Conservation (phyloP, 2,113 vertebrate species). For the Hepsetus odoe region DNA sequence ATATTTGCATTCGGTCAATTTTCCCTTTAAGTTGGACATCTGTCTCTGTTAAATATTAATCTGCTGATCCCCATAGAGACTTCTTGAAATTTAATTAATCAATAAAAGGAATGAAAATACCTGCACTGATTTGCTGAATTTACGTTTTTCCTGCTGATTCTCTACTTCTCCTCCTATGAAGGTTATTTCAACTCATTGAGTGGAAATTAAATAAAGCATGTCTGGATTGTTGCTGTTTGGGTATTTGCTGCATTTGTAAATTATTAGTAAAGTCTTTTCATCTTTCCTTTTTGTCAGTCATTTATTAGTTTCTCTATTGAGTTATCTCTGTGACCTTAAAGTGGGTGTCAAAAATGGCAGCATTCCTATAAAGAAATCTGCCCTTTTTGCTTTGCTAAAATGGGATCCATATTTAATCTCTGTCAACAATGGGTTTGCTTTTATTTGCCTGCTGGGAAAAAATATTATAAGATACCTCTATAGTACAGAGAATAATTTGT, state of each 20-base stretch:
- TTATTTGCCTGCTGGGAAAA: conserved; percentile 64
- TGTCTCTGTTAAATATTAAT: conserved; percentile 77
- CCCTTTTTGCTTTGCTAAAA: conserved; percentile 47
- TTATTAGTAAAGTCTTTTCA: conserved; percentile 49
- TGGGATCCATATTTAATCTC: conserved; percentile 60
- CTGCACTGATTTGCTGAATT: conserved; percentile 44
- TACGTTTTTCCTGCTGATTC: conserved; percentile 13
- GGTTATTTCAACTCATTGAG: conserved; percentile 48
- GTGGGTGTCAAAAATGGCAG: conserved; percentile 56
- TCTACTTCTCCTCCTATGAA: conserved; percentile 25
- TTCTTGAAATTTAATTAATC: conserved; percentile 75
- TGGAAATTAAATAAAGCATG: conserved; percentile 52
- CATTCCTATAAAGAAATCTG: conserved; percentile 57
- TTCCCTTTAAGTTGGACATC: conserved; percentile 75
- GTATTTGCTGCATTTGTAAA: conserved; percentile 47
- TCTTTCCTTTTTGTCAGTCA: conserved; percentile 34
- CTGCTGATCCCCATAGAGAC: conserved; percentile 65
- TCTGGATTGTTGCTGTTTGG: conserved; percentile 50
- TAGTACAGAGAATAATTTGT: conserved; percentile 66
- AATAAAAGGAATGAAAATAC: conserved; percentile 64
- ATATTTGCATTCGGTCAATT: conserved; percentile 76
- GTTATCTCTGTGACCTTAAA: conserved; percentile 62
- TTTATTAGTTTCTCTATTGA: conserved; percentile 7
- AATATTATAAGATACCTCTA: conserved; percentile 71
- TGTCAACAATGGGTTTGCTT: conserved; percentile 58